Evolutionary conservation across 2,888 invertebrate species (phyloP).

Genomic region (Campoplex capitator): DNA sequence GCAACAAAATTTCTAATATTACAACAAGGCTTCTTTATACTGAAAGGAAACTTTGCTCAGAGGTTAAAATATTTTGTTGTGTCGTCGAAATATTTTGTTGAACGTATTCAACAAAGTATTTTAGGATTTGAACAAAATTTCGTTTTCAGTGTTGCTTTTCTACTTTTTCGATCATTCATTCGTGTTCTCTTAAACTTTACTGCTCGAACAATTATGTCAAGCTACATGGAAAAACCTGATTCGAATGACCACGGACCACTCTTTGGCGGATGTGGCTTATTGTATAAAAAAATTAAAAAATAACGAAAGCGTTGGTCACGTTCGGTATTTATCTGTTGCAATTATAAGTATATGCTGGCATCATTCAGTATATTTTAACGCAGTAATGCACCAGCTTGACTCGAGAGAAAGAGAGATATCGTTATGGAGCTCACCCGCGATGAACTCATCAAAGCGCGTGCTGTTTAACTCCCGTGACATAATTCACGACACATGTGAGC

Average conservation of each 20-base stretch:
- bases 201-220: conserved; percentile 20
- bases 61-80: too few relatives aligned
- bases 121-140: too few relatives aligned
- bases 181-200: conserved; percentile 8
- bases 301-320: neutral
- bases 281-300: conserved; percentile 13
- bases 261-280: conserved; percentile 28
- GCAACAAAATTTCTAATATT: too few relatives aligned
- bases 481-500: conserved; percentile 67
- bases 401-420: conserved; percentile 55
- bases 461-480: conserved; percentile 71
- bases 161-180: neutral
- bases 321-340: conserved; percentile 30
- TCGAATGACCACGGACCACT: conserved; percentile 15
- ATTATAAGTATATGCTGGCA: conserved; percentile 23
- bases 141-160: too few relatives aligned
- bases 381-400: conserved; percentile 58
- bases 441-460: conserved; percentile 75
- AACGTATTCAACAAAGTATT: too few relatives aligned
- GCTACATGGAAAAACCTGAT: neutral
- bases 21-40: too few relatives aligned
- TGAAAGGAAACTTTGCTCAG: too few relatives aligned
- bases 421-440: conserved; percentile 65
- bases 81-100: too few relatives aligned
- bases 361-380: conserved; percentile 50